Evolutionary conservation across 2,113 vertebrate genomes (phyloP), one percentile per base, ranked within the genome.

Genomic region (Tychaedon coryphoeus): DNA sequence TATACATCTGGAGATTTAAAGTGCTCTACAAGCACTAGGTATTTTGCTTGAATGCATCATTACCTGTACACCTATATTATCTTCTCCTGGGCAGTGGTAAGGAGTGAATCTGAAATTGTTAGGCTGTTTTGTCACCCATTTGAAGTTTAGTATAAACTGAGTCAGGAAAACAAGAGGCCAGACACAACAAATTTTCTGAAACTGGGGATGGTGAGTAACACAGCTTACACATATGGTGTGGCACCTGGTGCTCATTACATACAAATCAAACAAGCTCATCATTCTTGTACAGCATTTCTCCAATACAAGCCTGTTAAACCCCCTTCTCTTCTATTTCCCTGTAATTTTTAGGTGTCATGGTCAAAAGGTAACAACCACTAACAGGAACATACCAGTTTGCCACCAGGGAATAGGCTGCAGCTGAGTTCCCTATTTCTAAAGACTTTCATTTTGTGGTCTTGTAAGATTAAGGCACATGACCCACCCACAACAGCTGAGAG

Each of bases 211-310:
- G 86, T 47, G 60, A 87, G 47, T 73, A 95, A 51, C 64, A 73
- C 22, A 92, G 75, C n/a, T 82, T 31, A 84, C 48, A 67, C 88
- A 83, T 84, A 90, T 77, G 69, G 88, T 62, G 43, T 64, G 47
- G 86, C 91, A 97, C 88, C 91, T 88, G 79, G 82, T 70, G 58
- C 78, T 91, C 94, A 83, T 93, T 92, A 84, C 28, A 29, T 71
- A 84, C 60, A 77, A 84, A 91, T 88, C 75, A 77, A 94, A 92
- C 64, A 83, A 95, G 64, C 72, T 90, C 86, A 93, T 95, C 86
- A 65, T 86, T 95, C 78, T 90, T 74, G 24, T 64, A 80, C 86
- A 88, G 36, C 33, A 67, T 57, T 86, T 93, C 56, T 80, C 34
- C 51, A 74, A 36, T 22, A 88, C 5, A 6, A 86, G 56, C 34